These are phyloP conservation scores for Morone saxatilis DNA, from an alignment of 2,113 vertebrate genomes.

Conservation along the genomic window DNA sequence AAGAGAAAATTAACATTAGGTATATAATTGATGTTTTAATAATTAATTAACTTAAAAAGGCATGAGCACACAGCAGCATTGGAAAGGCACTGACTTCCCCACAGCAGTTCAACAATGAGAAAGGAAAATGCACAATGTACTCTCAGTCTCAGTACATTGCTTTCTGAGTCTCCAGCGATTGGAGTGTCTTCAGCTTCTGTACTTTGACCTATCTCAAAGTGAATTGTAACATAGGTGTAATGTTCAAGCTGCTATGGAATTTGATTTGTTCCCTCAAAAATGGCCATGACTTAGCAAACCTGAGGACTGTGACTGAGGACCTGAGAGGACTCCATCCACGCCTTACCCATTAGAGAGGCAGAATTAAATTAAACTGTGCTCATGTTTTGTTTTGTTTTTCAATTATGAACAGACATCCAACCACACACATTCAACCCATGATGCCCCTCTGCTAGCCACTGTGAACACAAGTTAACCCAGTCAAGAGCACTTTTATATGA, in stretches of 20 bases:
- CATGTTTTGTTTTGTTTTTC: too few relatives aligned
- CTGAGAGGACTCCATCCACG: too few relatives aligned
- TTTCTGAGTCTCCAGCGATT: neutral
- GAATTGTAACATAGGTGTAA: neutral
- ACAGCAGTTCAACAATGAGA: conserved; percentile 7
- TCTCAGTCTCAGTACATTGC: neutral
- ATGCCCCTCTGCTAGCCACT: too few relatives aligned
- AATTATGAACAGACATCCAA: too few relatives aligned
- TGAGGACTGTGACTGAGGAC: too few relatives aligned
- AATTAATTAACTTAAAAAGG: conserved; percentile 28
- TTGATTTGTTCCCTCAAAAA: neutral
- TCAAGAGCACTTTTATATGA: too few relatives aligned
- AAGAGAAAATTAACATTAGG: conserved; percentile 31
- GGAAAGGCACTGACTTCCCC: neutral
- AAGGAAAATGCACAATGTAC: neutral
- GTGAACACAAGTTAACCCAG: too few relatives aligned
- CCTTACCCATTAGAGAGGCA: too few relatives aligned
- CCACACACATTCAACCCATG: too few relatives aligned
- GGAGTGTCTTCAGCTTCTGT: neutral
- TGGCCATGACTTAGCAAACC: neutral
- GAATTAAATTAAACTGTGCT: too few relatives aligned
- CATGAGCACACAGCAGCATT: neutral
- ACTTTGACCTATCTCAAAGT: neutral
- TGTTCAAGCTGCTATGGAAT: neutral
- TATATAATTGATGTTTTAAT: conserved; percentile 36